Evolutionary conservation across 2,888 invertebrate genomes (phyloP), one percentile per base, ranked within the genome.

Genomic region (Ctenicera cuprea): DNA sequence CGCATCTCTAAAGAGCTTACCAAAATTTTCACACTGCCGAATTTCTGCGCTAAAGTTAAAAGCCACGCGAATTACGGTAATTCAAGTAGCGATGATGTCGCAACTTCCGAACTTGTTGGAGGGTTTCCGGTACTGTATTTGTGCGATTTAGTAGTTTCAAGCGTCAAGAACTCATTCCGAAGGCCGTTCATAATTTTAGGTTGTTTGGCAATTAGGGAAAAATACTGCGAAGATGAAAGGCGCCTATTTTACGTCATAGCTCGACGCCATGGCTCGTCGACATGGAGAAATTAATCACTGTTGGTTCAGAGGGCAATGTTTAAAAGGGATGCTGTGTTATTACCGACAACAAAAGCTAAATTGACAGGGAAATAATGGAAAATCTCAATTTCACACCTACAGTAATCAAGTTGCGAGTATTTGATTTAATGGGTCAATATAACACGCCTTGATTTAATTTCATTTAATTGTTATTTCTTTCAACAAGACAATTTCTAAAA

Each of bases 81-180:
- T 61, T 37, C 59, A 61, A 61, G 38, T 61, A 38, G 38, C 16
- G 59, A 38, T 38, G 20, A n/a, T 61, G 59, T 61, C 59, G 38
- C 11, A 38, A 61, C 16, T 61, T 61, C 41, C 41, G 26, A 26
- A 52, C 59, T 41, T 38, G 59, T 61, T 38, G 59, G 14, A 61
- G 30, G n/a, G 37, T 11, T 61, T 61, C 41, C 57, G 18, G 41
- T 7, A 7, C 22, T 14, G 18, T 7, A 61, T 61, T 41, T 20
- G 11, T 18, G n/a, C 12, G 41, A 33, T 18, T 61, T 9, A 12
- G n/a, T n/a, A 37, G 18, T 59, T 37, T 11, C 8, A 38, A 12
- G 20, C 37, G 59, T 38, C 59, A 37, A 38, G 37, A 30, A 38
- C 41, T 61, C 38, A 9, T 37, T 1, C 11, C 1, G 16, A 7